Percentiles rank a stretch among this genome's conserved stretches.
Conservation (phyloP, 1,140 invertebrate species). For the Drosophila varians region DNA sequence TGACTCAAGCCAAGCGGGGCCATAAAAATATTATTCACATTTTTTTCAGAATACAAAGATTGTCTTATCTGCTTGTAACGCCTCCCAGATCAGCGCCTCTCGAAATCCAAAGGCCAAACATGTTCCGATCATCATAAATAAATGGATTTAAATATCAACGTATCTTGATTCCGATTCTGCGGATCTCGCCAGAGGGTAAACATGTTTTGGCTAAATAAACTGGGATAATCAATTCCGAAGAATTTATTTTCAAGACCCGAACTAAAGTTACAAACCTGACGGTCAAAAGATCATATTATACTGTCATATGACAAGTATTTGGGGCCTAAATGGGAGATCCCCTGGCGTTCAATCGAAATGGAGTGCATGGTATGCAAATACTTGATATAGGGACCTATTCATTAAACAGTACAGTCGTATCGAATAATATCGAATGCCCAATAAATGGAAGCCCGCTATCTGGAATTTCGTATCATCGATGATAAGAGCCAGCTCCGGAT, state of each 20-base stretch:
- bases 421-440: conserved; percentile 2
- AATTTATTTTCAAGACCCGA: neutral
- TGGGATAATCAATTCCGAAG: neutral
- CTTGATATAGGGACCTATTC: conserved; percentile 33
- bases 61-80: neutral
- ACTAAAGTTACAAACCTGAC: neutral
- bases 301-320: neutral
- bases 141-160: neutral
- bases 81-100: neutral
- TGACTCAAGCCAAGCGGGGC: conserved; percentile 15
- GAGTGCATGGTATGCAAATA: conserved; percentile 43
- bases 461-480: conserved; percentile 19
- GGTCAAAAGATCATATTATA: neutral
- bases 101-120: neutral
- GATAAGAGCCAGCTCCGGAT: conserved; percentile 32
- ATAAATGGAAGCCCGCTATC: conserved; percentile 29
- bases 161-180: neutral
- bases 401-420: conserved; percentile 19
- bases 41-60: neutral
- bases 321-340: conserved; percentile 1
- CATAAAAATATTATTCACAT: neutral
- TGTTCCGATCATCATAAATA: neutral
- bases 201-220: neutral
- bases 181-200: neutral
- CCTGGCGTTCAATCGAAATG: conserved; percentile 12